Conservation (phyloP, 2,888 invertebrate species). For the Zygothrica quintamaculata region DNA sequence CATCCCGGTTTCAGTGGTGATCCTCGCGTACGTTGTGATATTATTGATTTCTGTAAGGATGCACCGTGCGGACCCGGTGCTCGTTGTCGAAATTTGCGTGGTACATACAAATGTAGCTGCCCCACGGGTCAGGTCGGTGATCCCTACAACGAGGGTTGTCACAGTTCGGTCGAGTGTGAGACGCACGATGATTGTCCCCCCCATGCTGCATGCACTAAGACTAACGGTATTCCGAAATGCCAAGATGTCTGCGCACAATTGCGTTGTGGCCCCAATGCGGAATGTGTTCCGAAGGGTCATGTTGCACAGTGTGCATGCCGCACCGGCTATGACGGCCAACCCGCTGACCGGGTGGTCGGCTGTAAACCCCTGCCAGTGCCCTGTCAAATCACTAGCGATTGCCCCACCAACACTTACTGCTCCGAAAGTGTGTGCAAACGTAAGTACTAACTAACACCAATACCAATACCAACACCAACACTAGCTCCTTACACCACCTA, state of each 20-base stretch:
- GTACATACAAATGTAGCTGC: constrained; percentile 92
- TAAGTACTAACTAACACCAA: constrained; percentile 87
- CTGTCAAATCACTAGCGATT: constrained; percentile 90
- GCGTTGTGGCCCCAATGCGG: constrained; percentile 92
- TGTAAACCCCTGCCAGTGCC: constrained; percentile 90
- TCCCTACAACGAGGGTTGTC: constrained; percentile 93
- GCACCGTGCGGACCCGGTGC: constrained; percentile 93
- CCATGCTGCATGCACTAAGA: constrained; percentile 90
- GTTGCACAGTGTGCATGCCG: constrained; percentile 91
- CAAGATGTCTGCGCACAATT: constrained; percentile 92
- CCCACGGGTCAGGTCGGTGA: constrained; percentile 92
- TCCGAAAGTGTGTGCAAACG: constrained; percentile 92
- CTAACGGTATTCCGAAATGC: constrained; percentile 91
- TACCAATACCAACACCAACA: too few species aligned
- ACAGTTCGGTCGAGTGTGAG: constrained; percentile 92
- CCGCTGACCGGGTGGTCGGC: constrained; percentile 88
- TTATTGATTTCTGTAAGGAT: constrained; percentile 91
- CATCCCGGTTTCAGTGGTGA: constrained; percentile 95
- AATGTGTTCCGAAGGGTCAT: constrained; percentile 91
- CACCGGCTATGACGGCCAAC: constrained; percentile 91
- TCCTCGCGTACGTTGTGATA: constrained; percentile 88
- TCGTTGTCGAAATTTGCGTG: constrained; percentile 91
- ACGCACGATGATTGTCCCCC: constrained; percentile 92
- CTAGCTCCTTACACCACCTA: constrained; percentile 33
- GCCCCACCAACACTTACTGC: constrained; percentile 92